Base-by-base conservation (phyloP, 2,888 invertebrate species). In the Allacma fusca region DNA sequence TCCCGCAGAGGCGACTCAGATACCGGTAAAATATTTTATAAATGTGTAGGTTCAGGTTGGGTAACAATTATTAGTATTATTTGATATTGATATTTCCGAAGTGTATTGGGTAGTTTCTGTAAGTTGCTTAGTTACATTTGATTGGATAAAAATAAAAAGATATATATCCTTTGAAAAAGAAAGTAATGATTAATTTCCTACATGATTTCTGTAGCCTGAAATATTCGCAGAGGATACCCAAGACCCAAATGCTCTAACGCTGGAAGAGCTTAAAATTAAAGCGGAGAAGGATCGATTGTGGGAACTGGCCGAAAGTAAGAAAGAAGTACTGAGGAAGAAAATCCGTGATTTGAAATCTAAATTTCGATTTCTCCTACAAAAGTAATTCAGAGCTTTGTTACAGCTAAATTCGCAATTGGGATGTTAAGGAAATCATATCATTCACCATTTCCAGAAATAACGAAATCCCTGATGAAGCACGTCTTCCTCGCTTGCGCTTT, bases 261-360 rank as follows among this genome's bases (percentile, higher is more conserved):
- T 90, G n/a, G 94, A 94, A 85, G 90, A 94, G 85, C 88, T 90
- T 7, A 92, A 92, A 84, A 90, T 91, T 65, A 90, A 91, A 85
- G 90, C 90, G 13, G 92, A 94, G 85, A 87, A 89, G 70, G 90
- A 92, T 81, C 88, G 90, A 84, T 89, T 91, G 85, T 88, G 89
- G 86, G 87, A 89, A n/a, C 87, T 90, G 13, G 91, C 91, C 0
- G 90, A 91, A 80, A 89, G 90, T 0, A 91, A 91, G 82, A 92
- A 92, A 84, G 88, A 82, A 65, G 80, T 80, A 23, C 79, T 82
- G 40, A 71, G 83, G 13, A 89, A 59, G 87, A 88, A 79, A 90
- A 91, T 21, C 86, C 90, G 34, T 87, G 88, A 82, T 50, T 65
- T 83, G 65, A 82, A 80, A 73, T 79, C 80, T 16, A 78, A 81